Evolutionary conservation across 2,888 invertebrate genomes (phyloP).

Genomic region (Lycaena phlaeas): DNA sequence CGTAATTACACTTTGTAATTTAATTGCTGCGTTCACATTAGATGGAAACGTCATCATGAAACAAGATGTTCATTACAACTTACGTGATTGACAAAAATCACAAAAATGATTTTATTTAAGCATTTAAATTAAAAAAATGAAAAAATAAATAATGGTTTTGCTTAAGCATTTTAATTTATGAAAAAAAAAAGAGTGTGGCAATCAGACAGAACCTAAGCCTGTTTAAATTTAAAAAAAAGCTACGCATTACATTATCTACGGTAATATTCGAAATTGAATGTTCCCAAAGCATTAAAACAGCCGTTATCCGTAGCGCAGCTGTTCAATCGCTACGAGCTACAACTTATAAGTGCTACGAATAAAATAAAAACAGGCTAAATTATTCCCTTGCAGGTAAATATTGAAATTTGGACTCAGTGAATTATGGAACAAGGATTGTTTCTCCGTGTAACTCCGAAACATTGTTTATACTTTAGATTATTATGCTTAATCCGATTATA

Average conservation of each 20-base stretch:
- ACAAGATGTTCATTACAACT: neutral
- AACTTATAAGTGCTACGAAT: slow-evolving; percentile 2
- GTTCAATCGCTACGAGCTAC: slow-evolving; percentile 1
- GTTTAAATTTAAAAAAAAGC: too few relatives aligned
- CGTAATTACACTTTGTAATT: slow-evolving; percentile 16
- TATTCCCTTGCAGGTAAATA: neutral
- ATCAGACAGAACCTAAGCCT: too few relatives aligned
- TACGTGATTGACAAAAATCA: too few relatives aligned
- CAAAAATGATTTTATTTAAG: too few relatives aligned
- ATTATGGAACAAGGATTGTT: too few relatives aligned
- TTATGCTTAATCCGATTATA: slow-evolving; percentile 4
- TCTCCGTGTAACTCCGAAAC: neutral
- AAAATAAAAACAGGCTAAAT: neutral
- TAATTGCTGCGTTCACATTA: slow-evolving; percentile 9
- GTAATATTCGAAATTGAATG: too few relatives aligned
- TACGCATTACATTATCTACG: too few relatives aligned
- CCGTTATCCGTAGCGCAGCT: slow-evolving; percentile 1
- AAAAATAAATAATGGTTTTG: too few relatives aligned
- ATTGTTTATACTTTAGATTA: neutral
- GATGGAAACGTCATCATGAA: slow-evolving; percentile 3
- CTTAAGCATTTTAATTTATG: too few relatives aligned
- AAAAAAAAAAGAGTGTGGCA: too few relatives aligned
- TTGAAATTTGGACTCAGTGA: too few relatives aligned
- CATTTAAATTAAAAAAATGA: too few relatives aligned
- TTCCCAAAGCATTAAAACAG: neutral